A percentile compares a stretch with the other conserved stretches of the same genome.
Evolutionary conservation across 2,888 invertebrate species (phyloP).

Genomic region (Vannuccia rotundouncinata): DNA sequence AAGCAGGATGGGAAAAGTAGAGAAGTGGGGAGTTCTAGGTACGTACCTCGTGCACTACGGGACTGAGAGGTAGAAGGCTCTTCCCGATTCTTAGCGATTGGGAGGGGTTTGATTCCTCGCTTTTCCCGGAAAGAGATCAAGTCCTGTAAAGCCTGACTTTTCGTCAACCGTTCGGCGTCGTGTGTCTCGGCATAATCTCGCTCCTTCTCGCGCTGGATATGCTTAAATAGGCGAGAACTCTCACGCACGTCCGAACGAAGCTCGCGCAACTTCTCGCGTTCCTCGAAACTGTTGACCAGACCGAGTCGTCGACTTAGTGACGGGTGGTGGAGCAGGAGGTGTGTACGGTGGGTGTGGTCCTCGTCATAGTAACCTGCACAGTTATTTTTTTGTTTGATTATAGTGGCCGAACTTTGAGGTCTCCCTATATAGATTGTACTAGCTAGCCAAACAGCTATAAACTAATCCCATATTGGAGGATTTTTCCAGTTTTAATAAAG

Average conservation of each 20-base stretch:
- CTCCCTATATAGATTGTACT: no score
- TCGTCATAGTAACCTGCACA: neutral
- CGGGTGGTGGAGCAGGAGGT: neutral
- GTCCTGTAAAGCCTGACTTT: neutral
- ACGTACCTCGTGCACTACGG: neutral
- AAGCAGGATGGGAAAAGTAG: no score
- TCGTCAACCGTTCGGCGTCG: neutral
- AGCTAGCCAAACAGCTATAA: no score
- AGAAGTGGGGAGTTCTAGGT: no score
- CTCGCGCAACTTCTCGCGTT: neutral
- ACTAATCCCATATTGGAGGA: no score
- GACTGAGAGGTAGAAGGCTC: neutral
- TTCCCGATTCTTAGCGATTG: neutral
- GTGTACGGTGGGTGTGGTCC: neutral
- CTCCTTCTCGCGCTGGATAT: neutral
- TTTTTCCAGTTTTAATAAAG: no score
- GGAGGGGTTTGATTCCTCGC: neutral
- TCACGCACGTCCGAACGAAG: neutral
- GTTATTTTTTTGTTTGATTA: no score
- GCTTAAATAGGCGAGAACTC: neutral
- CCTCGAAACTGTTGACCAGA: neutral
- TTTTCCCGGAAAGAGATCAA: neutral
- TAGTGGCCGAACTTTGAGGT: no score
- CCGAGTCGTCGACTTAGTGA: neutral
- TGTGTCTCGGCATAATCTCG: neutral